Base-by-base conservation (phyloP, 2,797 vertebrate species). In the Galago senegalensis region DNA sequence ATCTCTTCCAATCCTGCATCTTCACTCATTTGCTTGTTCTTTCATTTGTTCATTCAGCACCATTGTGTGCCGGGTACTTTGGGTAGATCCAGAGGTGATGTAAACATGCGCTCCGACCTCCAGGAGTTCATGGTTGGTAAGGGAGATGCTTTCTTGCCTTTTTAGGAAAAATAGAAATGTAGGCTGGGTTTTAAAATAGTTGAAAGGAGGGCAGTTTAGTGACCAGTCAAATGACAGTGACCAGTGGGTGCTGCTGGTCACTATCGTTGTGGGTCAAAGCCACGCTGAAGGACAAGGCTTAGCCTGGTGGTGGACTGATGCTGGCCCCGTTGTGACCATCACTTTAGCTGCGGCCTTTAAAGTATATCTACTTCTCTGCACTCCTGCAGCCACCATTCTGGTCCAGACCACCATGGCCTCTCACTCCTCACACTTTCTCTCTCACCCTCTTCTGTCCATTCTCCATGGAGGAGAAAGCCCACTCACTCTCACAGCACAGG, bases 401-500 rank as follows among this genome's bases (percentile, higher is more conserved):
- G 37, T 21, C 63, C 63, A 81, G 14, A 46, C 37, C 34, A 4
- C 69, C 7, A 0, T 40, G 25, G 5, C 23, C 10, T 61, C 37
- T 37, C 76, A 14, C 37, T 60, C 29, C 31, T 86, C 18, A 6
- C 25, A 31, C 75, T 76, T 40, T 21, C 77, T 34, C 31, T 86
- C 90, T n/a, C 4, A 7, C 80, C 37, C 23, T 49, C 21, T 70
- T 93, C 31, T 49, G 61, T 25, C 80, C 17, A 0, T 73, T 58
- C 67, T 67, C 79, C 53, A 31, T 67, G 25, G 56, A 83, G 40
- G 21, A 69, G 6, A 2, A 0, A 63, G 34, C 37, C 67, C 49
- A 5, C 37, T 5, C 21, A 2, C 7, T 3, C 31, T 31, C 79
- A 34, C 53, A 67, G 49, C 0, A 5, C 12, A 58, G 5, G 0